These are phyloP conservation scores for Scotopteryx bipunctaria DNA, from an alignment of 2,888 invertebrate genomes.

Conservation along the genomic window DNA sequence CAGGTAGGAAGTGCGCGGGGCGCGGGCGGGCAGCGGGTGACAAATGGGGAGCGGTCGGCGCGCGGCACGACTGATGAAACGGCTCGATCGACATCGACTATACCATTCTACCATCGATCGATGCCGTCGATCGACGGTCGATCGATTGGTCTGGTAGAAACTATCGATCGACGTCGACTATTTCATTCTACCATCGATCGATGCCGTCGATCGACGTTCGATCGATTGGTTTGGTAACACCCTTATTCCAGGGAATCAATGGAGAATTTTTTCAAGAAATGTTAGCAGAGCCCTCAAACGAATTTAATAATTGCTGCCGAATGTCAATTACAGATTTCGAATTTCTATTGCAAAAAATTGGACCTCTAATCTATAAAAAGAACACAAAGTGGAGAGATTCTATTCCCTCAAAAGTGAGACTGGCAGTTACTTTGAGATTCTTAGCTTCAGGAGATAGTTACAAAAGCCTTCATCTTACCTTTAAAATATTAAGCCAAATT, in stretches of 20 bases:
- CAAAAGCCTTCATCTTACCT: slow-evolving; percentile 16
- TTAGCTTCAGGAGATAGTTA: slow-evolving; percentile 13
- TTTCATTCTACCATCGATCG: no score
- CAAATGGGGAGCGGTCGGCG: no score
- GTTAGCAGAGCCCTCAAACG: slow-evolving; percentile 11
- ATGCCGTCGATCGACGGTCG: no score
- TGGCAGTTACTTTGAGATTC: slow-evolving; percentile 20
- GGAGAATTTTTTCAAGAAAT: slow-evolving; percentile 14
- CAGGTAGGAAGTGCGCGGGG: no score
- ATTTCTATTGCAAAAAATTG: slow-evolving; percentile 20
- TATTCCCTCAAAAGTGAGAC: slow-evolving; percentile 18
- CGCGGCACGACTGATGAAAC: no score
- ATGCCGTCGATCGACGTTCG: no score
- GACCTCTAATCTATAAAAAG: slow-evolving; percentile 19
- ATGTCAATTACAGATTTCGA: slow-evolving; percentile 25
- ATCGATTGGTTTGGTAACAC: no score
- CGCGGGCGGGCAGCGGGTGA: no score
- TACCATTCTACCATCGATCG: no score
- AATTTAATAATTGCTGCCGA: slow-evolving; percentile 24
- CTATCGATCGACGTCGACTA: no score
- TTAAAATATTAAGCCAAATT: slow-evolving; percentile 17
- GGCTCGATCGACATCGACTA: no score
- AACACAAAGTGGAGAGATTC: slow-evolving; percentile 16
- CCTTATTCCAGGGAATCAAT: slow-evolving; percentile 7
- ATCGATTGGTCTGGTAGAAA: no score